These are phyloP conservation scores for Thelohanellus kitauei DNA, from an alignment of 30 jellyfish, hydroid and myxozoan species.

Conservation along the genomic window DNA sequence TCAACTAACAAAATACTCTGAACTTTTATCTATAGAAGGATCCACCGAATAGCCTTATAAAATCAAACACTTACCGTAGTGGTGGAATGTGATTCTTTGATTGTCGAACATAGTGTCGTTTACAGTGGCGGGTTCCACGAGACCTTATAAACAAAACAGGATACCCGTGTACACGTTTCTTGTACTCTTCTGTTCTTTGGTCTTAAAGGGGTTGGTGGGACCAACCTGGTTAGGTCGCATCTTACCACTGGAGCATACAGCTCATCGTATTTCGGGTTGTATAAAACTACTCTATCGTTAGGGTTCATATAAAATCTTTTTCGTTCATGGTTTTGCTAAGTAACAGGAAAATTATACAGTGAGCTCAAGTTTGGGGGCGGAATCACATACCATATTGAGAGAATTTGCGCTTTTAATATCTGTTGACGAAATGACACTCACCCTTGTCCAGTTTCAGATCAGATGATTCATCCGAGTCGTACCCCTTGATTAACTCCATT, in stretches of 20 bases:
- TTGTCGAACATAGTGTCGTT: conserved; percentile 63
- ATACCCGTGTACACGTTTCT: conserved; percentile 39
- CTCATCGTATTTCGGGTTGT: conserved; percentile 35
- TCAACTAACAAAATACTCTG: too few relatives aligned
- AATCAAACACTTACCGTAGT: conserved; percentile 22
- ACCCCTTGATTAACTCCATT: too few relatives aligned
- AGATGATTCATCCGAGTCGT: too few relatives aligned
- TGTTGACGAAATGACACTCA: too few relatives aligned
- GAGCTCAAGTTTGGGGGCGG: too few relatives aligned
- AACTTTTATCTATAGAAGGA: too few relatives aligned
- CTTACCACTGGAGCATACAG: conserved; percentile 54
- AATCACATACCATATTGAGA: too few relatives aligned
- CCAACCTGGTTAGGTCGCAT: conserved; percentile 19
- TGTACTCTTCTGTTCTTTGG: conserved; percentile 42
- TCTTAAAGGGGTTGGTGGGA: conserved; percentile 49
- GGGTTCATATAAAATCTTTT: conserved; percentile 13
- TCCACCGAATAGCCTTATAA: too few relatives aligned
- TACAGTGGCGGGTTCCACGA: conserved; percentile 49
- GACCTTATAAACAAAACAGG: conserved; percentile 13
- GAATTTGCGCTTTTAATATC: too few relatives aligned
- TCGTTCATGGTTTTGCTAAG: too few relatives aligned
- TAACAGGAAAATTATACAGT: too few relatives aligned
- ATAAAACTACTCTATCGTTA: conserved; percentile 9
- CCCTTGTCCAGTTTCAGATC: too few relatives aligned
- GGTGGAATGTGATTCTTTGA: conserved; percentile 45